phyloP scores from a whole-genome alignment of 2,797 vertebrate species.

The Molothrus aeneus region DNA sequence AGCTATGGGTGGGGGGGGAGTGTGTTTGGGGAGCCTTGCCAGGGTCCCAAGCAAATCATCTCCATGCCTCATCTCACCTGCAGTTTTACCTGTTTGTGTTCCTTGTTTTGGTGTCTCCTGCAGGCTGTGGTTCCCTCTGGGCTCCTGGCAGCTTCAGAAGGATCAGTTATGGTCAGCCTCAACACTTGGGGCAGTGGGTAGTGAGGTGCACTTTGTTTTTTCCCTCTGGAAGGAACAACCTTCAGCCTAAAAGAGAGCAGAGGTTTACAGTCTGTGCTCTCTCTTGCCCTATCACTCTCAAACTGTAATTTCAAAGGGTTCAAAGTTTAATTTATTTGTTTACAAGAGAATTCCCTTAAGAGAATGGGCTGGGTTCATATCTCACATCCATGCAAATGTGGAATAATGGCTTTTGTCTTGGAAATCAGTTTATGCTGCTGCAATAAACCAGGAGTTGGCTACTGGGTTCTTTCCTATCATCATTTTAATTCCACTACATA shows the following conservation, averaged over 20 bases:
- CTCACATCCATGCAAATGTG: neutral
- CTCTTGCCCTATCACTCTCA: neutral
- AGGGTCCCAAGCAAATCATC: neutral
- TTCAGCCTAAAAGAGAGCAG: neutral
- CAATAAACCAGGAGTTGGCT: neutral
- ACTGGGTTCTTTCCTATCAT: neutral
- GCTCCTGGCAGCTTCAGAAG: neutral
- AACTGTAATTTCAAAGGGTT: neutral
- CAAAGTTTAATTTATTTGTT: neutral
- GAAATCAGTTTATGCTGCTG: neutral
- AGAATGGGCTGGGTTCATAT: neutral
- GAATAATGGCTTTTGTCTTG: neutral
- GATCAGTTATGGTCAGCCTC: neutral
- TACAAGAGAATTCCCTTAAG: neutral
- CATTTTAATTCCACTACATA: constrained; percentile 1
- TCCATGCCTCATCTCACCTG: neutral
- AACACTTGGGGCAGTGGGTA: neutral
- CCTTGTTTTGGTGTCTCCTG: neutral
- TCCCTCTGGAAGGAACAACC: neutral
- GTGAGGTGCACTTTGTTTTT: neutral
- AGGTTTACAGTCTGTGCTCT: neutral
- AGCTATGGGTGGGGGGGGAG: neutral
- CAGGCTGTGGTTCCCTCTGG: neutral
- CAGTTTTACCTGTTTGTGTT: neutral
- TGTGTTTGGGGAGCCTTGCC: neutral